Conservation (phyloP, 2,888 invertebrate species). For the Melieria crassipennis region DNA sequence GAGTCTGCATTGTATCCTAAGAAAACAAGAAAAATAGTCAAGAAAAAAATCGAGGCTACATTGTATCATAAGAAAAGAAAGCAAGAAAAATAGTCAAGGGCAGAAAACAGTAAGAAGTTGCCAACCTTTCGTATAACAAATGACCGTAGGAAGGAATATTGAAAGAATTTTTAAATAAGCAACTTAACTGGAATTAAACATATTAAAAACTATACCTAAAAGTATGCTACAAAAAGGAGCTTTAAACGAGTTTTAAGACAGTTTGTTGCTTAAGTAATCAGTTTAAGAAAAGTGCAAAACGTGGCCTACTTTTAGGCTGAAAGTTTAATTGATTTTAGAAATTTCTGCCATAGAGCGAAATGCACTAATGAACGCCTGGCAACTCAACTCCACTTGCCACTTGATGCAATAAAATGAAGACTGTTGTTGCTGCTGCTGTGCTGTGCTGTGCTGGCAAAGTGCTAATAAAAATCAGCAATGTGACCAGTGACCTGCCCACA, state of each 20-base stretch:
- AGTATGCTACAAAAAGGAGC: no score
- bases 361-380: conserved; percentile 5
- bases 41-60: not conserved
- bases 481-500: not conserved
- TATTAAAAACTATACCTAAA: no score
- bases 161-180: not conserved
- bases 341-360: not conserved
- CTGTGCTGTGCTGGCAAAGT: not conserved
- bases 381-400: not conserved
- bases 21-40: not conserved
- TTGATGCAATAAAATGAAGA: conserved; percentile 10
- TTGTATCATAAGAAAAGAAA: not conserved
- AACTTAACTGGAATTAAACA: not conserved
- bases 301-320: no score
- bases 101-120: not conserved
- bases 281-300: no score
- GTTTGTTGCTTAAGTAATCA: no score
- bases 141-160: not conserved
- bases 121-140: not conserved
- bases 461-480: conserved; percentile 1
- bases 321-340: no score
- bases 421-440: not conserved
- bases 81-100: not conserved
- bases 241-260: no score
- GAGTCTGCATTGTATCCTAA: not conserved